Percentiles rank a stretch among this genome's conserved stretches.
phyloP scores from a whole-genome alignment of 1,140 invertebrate genomes.

The Leptinotarsa lineolata region DNA sequence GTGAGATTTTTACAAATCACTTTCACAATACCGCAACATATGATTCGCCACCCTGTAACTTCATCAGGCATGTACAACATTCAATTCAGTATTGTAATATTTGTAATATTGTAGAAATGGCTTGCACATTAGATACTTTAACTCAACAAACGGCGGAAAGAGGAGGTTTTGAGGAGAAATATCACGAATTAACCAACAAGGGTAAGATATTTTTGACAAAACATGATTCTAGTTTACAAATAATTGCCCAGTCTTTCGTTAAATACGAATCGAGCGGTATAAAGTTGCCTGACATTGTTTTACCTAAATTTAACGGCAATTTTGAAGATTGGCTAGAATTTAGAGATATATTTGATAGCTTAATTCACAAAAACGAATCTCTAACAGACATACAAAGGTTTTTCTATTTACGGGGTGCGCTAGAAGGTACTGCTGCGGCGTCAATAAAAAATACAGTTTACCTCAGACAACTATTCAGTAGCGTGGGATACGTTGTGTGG shows the following conservation, averaged over 20 bases:
- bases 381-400: conserved; percentile 31
- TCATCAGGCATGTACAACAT: no score
- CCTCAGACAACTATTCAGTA: conserved; percentile 30
- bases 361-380: conserved; percentile 30
- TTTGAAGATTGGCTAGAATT: conserved; percentile 36
- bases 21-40: no score
- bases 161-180: not conserved
- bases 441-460: conserved; percentile 31
- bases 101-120: not conserved
- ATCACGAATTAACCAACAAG: conserved; percentile 1
- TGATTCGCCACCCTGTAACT: no score
- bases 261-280: conserved; percentile 10
- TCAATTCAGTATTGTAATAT: no score
- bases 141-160: not conserved
- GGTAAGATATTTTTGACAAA: conserved; percentile 9
- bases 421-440: conserved; percentile 21
- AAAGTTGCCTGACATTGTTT: conserved; percentile 32
- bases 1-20: no score
- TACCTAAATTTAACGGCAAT: conserved; percentile 31
- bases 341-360: conserved; percentile 33
- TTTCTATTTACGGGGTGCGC: conserved; percentile 30
- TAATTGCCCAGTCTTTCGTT: not conserved
- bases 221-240: not conserved
- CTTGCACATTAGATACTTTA: not conserved
- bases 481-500: conserved; percentile 33